Conservation (phyloP, 2,888 invertebrate species). For the Linhomoeus sp. region DNA sequence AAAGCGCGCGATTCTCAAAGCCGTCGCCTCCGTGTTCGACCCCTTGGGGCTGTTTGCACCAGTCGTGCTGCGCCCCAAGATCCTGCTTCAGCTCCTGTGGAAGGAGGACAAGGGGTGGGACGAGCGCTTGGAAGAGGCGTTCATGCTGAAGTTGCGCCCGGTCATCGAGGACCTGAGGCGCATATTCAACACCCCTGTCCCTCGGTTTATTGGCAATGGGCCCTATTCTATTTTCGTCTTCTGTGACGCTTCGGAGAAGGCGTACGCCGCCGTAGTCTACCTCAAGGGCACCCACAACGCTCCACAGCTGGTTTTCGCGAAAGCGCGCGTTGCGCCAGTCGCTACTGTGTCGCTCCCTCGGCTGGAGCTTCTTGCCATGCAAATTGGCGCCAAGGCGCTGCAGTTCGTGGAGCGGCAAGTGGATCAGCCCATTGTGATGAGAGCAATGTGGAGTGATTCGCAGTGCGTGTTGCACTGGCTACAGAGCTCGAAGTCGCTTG, state of each 20-base stretch:
- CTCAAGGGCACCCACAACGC: background rate
- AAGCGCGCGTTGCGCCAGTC: too few species aligned
- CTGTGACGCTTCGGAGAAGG: slow-evolving; percentile 9
- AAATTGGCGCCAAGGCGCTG: too few species aligned
- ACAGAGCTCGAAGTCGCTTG: too few species aligned
- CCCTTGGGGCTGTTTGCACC: slow-evolving; percentile 17
- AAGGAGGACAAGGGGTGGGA: slow-evolving; percentile 14
- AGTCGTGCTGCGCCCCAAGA: slow-evolving; percentile 11
- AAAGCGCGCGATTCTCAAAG: slow-evolving; percentile 12
- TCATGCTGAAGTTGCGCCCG: background rate
- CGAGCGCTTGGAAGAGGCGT: slow-evolving; percentile 8
- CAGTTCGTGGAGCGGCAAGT: too few species aligned
- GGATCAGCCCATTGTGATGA: too few species aligned
- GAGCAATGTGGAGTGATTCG: too few species aligned
- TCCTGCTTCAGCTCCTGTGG: slow-evolving; percentile 17
- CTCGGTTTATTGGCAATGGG: background rate
- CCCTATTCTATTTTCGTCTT: slow-evolving; percentile 2
- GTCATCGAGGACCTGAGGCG: background rate
- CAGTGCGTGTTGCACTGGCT: too few species aligned
- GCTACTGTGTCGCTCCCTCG: too few species aligned
- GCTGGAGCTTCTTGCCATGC: too few species aligned
- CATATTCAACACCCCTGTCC: background rate
- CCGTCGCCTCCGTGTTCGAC: slow-evolving; percentile 16
- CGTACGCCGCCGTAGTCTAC: slow-evolving; percentile 8
- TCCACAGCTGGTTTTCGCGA: too few species aligned